Conservation (phyloP, 2,113 vertebrate genomes). For the Mustela nigripes region DNA sequence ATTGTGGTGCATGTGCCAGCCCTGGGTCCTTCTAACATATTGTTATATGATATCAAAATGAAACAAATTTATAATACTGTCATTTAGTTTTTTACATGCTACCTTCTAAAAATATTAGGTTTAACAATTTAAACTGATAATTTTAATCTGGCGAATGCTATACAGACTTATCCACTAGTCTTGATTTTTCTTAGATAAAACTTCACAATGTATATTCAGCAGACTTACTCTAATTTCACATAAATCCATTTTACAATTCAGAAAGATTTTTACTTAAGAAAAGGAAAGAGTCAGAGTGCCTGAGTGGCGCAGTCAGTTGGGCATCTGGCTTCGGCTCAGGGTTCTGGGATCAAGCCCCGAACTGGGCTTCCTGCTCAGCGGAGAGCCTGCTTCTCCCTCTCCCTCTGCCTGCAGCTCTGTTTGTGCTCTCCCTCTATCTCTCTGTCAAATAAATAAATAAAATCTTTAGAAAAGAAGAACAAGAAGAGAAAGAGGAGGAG, state of each 20-base stretch:
- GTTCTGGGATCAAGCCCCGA: too few relatives aligned
- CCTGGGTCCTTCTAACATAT: background rate
- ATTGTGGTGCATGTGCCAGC: too few relatives aligned
- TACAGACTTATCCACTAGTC: background rate
- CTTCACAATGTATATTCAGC: background rate
- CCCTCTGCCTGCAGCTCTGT: too few relatives aligned
- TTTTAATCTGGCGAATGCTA: background rate
- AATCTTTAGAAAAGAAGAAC: too few relatives aligned
- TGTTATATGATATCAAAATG: slow-evolving; percentile 49
- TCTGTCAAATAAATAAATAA: too few relatives aligned
- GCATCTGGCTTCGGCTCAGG: too few relatives aligned
- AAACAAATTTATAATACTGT: background rate
- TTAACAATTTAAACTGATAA: background rate
- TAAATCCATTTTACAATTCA: background rate
- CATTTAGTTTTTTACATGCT: background rate
- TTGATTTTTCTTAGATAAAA: slow-evolving; percentile 24
- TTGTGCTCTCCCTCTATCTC: too few relatives aligned
- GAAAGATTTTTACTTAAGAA: background rate
- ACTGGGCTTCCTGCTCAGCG: too few relatives aligned
- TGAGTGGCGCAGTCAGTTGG: too few relatives aligned
- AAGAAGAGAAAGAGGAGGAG: background rate
- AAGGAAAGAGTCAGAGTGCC: too few relatives aligned
- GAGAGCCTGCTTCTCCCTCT: too few relatives aligned
- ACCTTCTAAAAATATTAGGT: background rate
- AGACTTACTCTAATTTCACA: background rate